A percentile compares a stretch with the other conserved stretches of the same genome.
Evolutionary conservation across 2,113 vertebrate genomes (phyloP).

Genomic region (Pimephales promelas): DNA sequence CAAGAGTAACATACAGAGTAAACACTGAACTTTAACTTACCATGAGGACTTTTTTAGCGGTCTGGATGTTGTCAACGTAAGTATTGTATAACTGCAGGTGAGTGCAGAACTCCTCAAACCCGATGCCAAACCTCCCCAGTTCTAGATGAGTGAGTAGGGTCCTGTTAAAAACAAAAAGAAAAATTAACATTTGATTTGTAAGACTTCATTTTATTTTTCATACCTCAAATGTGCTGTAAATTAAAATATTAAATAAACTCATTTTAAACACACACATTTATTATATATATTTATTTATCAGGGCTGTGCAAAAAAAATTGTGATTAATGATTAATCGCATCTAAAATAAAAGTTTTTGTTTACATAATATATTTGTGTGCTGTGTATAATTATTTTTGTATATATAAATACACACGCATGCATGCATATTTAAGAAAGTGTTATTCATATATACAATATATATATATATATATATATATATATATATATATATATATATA

Average conservation of each 20-base stretch:
- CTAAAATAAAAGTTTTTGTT: no score
- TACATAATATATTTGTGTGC: no score
- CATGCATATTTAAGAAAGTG: no score
- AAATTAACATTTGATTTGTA: background rate
- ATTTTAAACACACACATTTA: no score
- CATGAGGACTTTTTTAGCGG: constrained; percentile 78
- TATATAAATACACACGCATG: no score
- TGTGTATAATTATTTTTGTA: no score
- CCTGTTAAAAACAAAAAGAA: constrained; percentile 49
- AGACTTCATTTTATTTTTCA: background rate
- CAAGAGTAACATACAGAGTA: background rate
- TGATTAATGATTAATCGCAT: no score
- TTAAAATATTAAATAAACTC: background rate
- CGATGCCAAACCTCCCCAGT: constrained; percentile 73
- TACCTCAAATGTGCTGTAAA: background rate
- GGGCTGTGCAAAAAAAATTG: no score
- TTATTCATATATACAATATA: no score
- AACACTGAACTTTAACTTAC: constrained; percentile 68
- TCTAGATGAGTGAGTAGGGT: constrained; percentile 79
- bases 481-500: no score
- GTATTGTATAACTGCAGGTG: constrained; percentile 79
- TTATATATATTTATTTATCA: no score
- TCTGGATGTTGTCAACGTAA: constrained; percentile 79
- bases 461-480: no score
- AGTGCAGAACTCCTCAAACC: constrained; percentile 79